phyloP scores from a whole-genome alignment of 2,888 invertebrate species.

The Capitulum mitella region DNA sequence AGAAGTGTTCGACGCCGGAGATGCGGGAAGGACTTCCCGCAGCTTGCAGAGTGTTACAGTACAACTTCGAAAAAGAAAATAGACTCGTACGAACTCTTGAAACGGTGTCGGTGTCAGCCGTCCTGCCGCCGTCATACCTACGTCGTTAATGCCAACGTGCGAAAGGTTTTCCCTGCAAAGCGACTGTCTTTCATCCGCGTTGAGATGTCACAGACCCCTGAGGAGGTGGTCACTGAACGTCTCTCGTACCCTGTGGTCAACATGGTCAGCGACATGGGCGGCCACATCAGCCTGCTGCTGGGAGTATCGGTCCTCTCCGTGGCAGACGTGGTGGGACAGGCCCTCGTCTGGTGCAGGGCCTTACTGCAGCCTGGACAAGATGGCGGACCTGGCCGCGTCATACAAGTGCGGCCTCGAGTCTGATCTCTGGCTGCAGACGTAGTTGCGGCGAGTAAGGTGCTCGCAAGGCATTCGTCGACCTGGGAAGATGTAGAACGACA shows the following conservation, averaged over 20 bases:
- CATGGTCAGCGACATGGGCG: constrained; percentile 7
- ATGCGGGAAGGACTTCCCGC: neutral
- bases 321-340: neutral
- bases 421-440: too few relatives aligned
- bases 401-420: too few relatives aligned
- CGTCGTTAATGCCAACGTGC: neutral
- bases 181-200: too few relatives aligned
- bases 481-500: too few relatives aligned
- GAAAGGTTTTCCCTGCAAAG: too few relatives aligned
- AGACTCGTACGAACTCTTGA: neutral
- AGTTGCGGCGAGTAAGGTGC: too few relatives aligned
- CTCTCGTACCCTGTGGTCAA: neutral
- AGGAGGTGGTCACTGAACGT: neutral
- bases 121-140: neutral
- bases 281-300: constrained; percentile 1
- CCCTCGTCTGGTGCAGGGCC: too few relatives aligned
- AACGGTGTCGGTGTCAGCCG: neutral
- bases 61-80: neutral
- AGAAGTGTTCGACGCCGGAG: neutral
- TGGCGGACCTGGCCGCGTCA: too few relatives aligned
- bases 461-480: too few relatives aligned
- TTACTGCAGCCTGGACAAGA: too few relatives aligned
- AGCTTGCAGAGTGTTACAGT: neutral
- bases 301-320: neutral
- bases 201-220: neutral